phyloP scores from a whole-genome alignment of 2,797 vertebrate species.

The Premnoplex brunnescens region DNA sequence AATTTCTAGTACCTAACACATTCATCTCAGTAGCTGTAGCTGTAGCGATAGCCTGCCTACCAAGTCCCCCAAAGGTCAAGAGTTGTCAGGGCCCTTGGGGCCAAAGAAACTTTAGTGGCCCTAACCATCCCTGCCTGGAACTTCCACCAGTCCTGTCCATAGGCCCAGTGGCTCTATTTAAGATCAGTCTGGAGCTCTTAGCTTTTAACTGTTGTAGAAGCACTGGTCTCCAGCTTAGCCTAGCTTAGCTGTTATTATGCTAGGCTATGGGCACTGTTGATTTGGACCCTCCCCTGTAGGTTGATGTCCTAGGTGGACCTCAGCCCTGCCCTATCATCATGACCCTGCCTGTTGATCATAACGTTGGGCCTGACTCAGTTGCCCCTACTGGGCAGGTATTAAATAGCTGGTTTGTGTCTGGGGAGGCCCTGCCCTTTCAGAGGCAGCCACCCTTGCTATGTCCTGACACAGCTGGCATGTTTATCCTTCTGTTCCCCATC shows the following conservation, averaged over 20 bases:
- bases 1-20: not conserved
- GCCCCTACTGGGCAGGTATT: not conserved
- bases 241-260: not conserved
- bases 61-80: not conserved
- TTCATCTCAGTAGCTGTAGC: not conserved
- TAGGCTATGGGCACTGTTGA: not conserved
- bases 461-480: not conserved
- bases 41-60: not conserved
- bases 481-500: not conserved
- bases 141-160: not conserved
- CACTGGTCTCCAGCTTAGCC: not conserved
- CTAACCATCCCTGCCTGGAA: not conserved
- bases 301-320: not conserved
- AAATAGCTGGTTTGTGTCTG: not conserved
- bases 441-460: not conserved
- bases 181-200: not conserved
- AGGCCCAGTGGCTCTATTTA: not conserved
- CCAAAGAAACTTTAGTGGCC: not conserved
- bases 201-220: not conserved
- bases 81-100: not conserved
- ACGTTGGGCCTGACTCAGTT: not conserved
- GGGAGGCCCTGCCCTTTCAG: not conserved
- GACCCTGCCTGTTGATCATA: not conserved
- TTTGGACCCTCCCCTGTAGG: not conserved
- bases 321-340: not conserved